Conservation (phyloP, 2,113 vertebrate genomes). For the Nothoprocta pentlandii region DNA sequence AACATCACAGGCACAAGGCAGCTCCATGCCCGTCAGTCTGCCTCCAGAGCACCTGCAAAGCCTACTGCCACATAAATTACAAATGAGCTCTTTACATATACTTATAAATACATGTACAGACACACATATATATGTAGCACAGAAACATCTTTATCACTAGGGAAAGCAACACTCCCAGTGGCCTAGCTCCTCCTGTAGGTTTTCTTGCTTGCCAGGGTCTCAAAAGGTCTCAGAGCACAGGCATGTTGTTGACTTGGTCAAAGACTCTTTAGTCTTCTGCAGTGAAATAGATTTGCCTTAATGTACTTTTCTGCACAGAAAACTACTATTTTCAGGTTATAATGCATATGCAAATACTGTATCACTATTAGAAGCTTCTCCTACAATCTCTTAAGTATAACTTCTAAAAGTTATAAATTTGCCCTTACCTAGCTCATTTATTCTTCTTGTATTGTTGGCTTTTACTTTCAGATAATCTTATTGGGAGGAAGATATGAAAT, state of each 20-base stretch:
- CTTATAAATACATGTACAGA: background rate
- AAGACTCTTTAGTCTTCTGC: background rate
- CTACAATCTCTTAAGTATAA: background rate
- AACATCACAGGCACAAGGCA: background rate
- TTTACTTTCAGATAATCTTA: background rate
- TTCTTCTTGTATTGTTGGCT: background rate
- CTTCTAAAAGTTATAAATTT: background rate
- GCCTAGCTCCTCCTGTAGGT: background rate
- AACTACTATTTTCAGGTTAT: background rate
- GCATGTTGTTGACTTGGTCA: background rate
- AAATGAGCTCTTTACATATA: background rate
- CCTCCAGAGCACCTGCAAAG: background rate
- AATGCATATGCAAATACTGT: background rate
- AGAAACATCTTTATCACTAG: background rate
- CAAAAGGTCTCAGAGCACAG: background rate
- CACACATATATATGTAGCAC: too few species aligned
- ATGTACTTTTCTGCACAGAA: background rate
- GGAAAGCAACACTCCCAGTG: background rate
- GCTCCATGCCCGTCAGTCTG: background rate
- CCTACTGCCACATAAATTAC: background rate
- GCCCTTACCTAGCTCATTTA: background rate
- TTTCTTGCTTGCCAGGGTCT: background rate
- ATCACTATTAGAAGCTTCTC: background rate
- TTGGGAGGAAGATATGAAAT: too few species aligned
- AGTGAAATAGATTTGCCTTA: background rate